Evolutionary conservation across 2,888 invertebrate species (phyloP).

Genomic region (Ichneumoninae sp.): DNA sequence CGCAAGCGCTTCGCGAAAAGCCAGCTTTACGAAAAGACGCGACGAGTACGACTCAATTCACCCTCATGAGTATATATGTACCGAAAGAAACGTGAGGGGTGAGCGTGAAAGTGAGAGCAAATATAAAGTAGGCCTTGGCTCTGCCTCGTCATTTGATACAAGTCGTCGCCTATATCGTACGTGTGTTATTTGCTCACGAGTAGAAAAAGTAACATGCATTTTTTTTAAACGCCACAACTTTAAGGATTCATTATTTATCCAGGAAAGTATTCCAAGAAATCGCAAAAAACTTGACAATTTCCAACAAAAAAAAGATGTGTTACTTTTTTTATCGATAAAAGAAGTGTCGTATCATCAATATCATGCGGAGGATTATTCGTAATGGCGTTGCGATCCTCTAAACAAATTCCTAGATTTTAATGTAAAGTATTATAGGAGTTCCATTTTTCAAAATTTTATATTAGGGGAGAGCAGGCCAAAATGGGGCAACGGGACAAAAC

Average conservation of each 20-base stretch:
- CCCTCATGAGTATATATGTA: conserved; percentile 11
- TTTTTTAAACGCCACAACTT: background rate
- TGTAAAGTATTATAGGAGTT: background rate
- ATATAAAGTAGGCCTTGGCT: conserved; percentile 12
- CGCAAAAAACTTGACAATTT: no score
- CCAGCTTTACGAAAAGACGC: conserved; percentile 61
- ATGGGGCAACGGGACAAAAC: no score
- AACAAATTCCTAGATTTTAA: background rate
- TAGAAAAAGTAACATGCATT: background rate
- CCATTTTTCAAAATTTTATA: no score
- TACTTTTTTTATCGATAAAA: background rate
- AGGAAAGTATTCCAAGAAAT: background rate
- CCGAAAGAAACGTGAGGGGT: conserved; percentile 29
- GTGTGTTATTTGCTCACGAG: background rate
- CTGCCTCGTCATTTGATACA: background rate
- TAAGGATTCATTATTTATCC: background rate
- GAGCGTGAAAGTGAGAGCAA: conserved; percentile 27
- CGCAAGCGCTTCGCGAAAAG: conserved; percentile 62
- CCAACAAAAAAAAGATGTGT: no score
- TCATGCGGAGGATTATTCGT: background rate
- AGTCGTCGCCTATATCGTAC: background rate
- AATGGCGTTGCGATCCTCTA: background rate
- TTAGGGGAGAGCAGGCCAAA: no score
- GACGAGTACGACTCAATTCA: conserved; percentile 2
- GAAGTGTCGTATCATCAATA: no score